Evolutionary conservation across 2,888 invertebrate genomes (phyloP).

Genomic region (Synanthedon vespiformis): DNA sequence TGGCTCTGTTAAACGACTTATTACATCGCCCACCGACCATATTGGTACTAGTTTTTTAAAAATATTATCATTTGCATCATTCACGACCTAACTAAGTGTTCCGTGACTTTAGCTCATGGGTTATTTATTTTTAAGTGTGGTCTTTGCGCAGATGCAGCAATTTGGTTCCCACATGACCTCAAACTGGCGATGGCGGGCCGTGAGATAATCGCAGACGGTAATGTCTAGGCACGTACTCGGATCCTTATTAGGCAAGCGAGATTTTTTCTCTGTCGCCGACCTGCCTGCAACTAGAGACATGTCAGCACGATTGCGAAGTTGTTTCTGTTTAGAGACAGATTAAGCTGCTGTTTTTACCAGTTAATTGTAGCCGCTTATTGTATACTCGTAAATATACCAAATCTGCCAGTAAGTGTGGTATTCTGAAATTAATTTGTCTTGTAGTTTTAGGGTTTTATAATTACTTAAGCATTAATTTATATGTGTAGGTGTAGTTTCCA

Average conservation of each 20-base stretch:
- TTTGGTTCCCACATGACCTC: slow-evolving; percentile 59
- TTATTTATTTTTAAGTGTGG: slow-evolving; percentile 36
- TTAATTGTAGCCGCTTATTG: too few relatives aligned
- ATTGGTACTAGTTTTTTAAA: slow-evolving; percentile 8
- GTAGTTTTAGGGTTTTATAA: too few relatives aligned
- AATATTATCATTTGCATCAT: slow-evolving; percentile 39
- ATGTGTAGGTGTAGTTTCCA: too few relatives aligned
- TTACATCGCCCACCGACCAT: slow-evolving; percentile 12
- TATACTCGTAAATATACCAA: too few relatives aligned
- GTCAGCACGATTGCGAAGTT: neutral
- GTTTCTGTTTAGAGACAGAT: too few relatives aligned
- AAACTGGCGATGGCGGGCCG: slow-evolving; percentile 34
- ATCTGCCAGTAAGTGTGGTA: too few relatives aligned
- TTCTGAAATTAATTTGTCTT: too few relatives aligned
- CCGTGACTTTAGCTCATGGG: slow-evolving; percentile 34
- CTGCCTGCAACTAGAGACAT: slow-evolving; percentile 18
- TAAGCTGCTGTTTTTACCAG: too few relatives aligned
- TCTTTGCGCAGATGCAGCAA: slow-evolving; percentile 42
- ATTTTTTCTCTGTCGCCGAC: slow-evolving; percentile 37
- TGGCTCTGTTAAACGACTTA: slow-evolving; percentile 21
- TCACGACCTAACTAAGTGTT: slow-evolving; percentile 35
- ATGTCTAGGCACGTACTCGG: slow-evolving; percentile 55
- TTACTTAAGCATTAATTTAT: too few relatives aligned
- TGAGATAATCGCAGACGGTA: slow-evolving; percentile 64
- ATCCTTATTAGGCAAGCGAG: slow-evolving; percentile 54